Evolutionary conservation across 2,888 invertebrate genomes (phyloP).

Genomic region (Drosophila lutescens): DNA sequence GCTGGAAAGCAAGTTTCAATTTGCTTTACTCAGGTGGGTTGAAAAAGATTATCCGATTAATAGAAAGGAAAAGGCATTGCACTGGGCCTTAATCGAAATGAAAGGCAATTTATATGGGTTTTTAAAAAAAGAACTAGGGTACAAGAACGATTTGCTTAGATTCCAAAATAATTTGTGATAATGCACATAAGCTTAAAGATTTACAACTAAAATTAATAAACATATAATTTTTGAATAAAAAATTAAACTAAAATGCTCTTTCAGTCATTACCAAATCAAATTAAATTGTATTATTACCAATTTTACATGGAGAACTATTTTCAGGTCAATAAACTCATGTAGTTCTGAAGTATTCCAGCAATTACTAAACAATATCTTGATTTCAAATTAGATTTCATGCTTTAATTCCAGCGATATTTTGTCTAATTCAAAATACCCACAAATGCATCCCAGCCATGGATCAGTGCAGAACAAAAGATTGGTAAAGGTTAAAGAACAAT

Average conservation of each 20-base stretch:
- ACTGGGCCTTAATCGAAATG: background rate
- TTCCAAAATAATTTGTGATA: too few relatives aligned
- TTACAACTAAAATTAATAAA: too few relatives aligned
- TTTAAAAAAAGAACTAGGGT: background rate
- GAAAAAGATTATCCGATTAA: conserved; percentile 14
- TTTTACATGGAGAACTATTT: too few relatives aligned
- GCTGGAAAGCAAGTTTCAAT: conserved; percentile 23
- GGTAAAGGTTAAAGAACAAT: conserved; percentile 30
- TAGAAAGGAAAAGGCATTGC: conserved; percentile 31
- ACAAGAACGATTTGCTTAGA: too few relatives aligned
- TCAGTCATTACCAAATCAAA: too few relatives aligned
- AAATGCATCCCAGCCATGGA: conserved; percentile 23
- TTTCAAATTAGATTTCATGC: conserved; percentile 37
- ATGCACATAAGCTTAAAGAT: too few relatives aligned
- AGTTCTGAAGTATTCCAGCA: conserved; percentile 1
- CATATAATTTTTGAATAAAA: too few relatives aligned
- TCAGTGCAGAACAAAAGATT: conserved; percentile 25
- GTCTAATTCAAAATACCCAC: conserved; percentile 3
- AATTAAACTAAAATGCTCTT: too few relatives aligned
- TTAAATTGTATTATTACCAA: too few relatives aligned
- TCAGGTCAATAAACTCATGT: conserved; percentile 5
- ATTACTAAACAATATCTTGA: conserved; percentile 23
- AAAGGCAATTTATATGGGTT: background rate
- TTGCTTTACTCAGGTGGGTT: conserved; percentile 8
- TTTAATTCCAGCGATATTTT: conserved; percentile 12